Base-by-base conservation (phyloP, 2,797 vertebrate species). In the Microctenopoma lineatum region DNA sequence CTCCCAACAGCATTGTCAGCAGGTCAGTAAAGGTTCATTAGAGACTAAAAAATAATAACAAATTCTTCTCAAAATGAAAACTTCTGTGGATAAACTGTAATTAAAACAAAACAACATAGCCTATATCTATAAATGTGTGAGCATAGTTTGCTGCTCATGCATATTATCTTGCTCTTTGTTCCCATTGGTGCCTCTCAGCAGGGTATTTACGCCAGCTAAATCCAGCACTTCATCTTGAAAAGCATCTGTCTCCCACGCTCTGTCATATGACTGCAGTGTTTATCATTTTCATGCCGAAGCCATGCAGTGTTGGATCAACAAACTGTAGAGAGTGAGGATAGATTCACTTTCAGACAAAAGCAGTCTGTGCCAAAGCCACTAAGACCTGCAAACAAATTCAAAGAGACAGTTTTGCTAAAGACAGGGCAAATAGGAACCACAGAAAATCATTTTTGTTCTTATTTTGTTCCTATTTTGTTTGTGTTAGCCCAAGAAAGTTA, bases 201-300 rank as follows among this genome's bases (percentile, higher is more conserved):
- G 73, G 80, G 59, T 66, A 68, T 81, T 81, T 59, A 78, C 32
- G 14, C 41, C 67, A 62, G 72, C 77, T 87, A 81, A 91, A 92
- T 87, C 77, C 79, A 84, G 87, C 77, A 70, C 86, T 87, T 80
- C 81, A 86, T 90, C 86, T 86, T 85, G 69, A 89, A 90, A 83
- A 88, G 83, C 86, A 88, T 89, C 79, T 84, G 81, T 87, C 88
- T 84, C 90, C 89, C 87, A 91, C 88, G 62, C 89, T 44, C 63
- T 62, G 80, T 86, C 86, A 85, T 65, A 58, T 75, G 84, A 91
- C 80, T 84, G 78, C 82, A 66, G 79, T 81, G 83, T 88, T 87
- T 84, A 83, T 88, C 77, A 76, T 79, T 79, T 71, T 47, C 57
- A 84, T 77, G 58, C 77, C 80, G 68, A 78, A 80, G 56, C 54